These are phyloP conservation scores for Tichodroma muraria DNA, from an alignment of 2,113 vertebrate genomes.

Conservation along the genomic window DNA sequence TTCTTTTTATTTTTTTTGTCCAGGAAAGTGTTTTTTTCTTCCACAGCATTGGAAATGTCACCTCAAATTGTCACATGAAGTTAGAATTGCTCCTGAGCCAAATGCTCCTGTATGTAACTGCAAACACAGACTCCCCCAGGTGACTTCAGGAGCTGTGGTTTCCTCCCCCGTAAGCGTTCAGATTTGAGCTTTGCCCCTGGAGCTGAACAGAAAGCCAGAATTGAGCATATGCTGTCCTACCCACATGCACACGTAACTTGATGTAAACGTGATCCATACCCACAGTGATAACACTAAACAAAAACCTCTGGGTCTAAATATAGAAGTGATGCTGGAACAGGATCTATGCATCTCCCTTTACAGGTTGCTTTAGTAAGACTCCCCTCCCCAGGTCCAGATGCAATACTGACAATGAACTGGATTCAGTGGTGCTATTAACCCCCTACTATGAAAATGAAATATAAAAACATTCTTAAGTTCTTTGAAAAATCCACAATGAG, in stretches of 20 bases:
- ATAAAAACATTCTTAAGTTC: neutral
- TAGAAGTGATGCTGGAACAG: neutral
- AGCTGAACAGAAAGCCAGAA: neutral
- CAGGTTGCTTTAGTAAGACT: accelerated
- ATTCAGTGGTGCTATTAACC: neutral
- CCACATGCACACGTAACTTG: neutral
- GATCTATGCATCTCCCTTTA: neutral
- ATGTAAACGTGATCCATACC: neutral
- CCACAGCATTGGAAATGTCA: constrained; percentile 14
- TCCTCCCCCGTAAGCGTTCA: neutral
- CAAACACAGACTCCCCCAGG: neutral
- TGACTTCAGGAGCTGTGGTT: neutral
- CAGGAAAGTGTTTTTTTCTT: constrained; percentile 9
- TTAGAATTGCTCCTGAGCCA: constrained; percentile 20
- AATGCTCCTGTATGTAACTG: neutral
- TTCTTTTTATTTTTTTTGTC: neutral
- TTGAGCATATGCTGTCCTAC: neutral
- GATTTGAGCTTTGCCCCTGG: neutral
- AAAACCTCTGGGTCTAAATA: neutral
- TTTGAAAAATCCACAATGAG: neutral
- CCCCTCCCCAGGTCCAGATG: neutral
- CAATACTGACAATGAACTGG: neutral
- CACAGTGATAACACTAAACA: neutral
- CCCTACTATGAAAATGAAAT: neutral
- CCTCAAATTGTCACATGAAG: neutral